A percentile compares a stretch with the other conserved stretches of the same genome.
Conservation (phyloP, 2,888 invertebrate genomes). For the Serripes groenlandicus region DNA sequence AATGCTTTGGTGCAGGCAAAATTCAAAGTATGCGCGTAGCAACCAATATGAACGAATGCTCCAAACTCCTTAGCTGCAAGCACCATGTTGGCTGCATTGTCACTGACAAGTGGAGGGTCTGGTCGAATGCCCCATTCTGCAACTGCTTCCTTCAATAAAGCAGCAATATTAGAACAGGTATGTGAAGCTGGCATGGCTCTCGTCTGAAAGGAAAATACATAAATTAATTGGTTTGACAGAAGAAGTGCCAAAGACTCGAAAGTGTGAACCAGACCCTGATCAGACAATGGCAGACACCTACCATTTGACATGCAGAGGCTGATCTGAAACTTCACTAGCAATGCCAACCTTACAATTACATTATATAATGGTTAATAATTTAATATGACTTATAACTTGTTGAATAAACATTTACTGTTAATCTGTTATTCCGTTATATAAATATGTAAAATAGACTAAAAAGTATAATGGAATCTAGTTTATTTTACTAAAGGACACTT, state of each 20-base stretch:
- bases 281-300: constrained; percentile 24
- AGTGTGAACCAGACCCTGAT: no score
- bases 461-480: no score
- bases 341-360: no score
- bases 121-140: constrained; percentile 33
- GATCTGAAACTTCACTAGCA: no score
- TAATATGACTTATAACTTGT: no score
- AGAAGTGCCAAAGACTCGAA: no score
- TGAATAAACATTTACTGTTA: no score
- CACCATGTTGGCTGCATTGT: constrained; percentile 51
- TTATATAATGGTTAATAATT: no score
- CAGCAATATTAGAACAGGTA: constrained; percentile 38
- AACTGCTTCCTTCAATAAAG: constrained; percentile 18
- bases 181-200: constrained; percentile 27
- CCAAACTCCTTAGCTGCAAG: constrained; percentile 32
- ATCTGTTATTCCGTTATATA: no score
- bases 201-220: constrained; percentile 35
- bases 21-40: constrained; percentile 56
- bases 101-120: constrained; percentile 33
- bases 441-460: no score
- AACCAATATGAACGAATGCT: constrained; percentile 11
- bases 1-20: constrained; percentile 30
- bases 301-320: background rate
- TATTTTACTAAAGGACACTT: no score
- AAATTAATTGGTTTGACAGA: no score